These are phyloP conservation scores for Lucilia cuprina DNA, from an alignment of 1,140 invertebrate genomes.

Conservation along the genomic window DNA sequence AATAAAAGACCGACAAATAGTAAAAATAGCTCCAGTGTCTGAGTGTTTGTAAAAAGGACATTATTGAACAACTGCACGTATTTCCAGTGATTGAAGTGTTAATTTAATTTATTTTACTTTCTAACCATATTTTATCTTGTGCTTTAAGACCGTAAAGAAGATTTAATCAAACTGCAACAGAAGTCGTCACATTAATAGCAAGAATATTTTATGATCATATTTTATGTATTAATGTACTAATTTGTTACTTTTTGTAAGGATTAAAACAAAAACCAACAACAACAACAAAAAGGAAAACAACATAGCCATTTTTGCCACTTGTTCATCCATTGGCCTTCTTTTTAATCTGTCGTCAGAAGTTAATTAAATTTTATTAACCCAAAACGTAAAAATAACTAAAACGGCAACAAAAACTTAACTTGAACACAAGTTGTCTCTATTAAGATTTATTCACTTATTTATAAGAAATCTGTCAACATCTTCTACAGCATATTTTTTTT, in stretches of 20 bases:
- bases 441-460: not conserved
- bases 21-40: no score
- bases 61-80: not conserved
- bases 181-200: not conserved
- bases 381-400: not conserved
- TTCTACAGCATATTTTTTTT: not conserved
- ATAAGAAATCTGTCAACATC: not conserved
- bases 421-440: not conserved
- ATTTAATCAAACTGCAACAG: not conserved
- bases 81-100: not conserved
- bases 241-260: not conserved
- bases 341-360: not conserved
- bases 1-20: no score
- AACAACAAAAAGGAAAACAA: not conserved
- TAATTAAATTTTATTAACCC: not conserved
- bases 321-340: no score
- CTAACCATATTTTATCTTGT: not conserved
- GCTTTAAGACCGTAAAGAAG: not conserved
- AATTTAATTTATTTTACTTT: not conserved
- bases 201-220: not conserved
- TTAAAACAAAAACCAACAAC: not conserved
- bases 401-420: not conserved
- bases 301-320: not conserved
- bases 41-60: no score
- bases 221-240: not conserved